Evolutionary conservation across 2,888 invertebrate species (phyloP).

Genomic region (Hirtodrosophila confusa): DNA sequence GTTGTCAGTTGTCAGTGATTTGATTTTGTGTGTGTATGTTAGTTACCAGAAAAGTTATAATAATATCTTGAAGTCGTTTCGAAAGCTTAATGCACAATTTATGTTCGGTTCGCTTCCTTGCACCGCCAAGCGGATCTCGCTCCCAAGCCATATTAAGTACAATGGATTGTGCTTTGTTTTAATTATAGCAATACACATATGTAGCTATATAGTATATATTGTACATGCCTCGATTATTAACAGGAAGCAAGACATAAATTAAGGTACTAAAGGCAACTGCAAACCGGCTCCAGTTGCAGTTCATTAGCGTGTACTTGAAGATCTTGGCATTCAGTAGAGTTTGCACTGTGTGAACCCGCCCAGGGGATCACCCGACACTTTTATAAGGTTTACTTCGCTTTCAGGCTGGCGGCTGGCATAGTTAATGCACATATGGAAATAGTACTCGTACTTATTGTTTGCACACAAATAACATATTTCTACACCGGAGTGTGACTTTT

Average conservation of each 20-base stretch:
- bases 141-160: constrained; percentile 11
- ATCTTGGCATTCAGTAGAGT: constrained; percentile 17
- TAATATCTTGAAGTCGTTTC: constrained; percentile 42
- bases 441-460: constrained; percentile 18
- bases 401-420: neutral
- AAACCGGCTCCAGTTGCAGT: constrained; percentile 55
- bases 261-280: constrained; percentile 32
- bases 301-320: constrained; percentile 49
- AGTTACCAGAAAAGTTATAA: constrained; percentile 25
- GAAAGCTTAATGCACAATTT: constrained; percentile 36
- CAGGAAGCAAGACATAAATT: constrained; percentile 70
- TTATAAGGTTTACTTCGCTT: neutral
- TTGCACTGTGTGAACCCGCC: neutral
- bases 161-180: constrained; percentile 27
- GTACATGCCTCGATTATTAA: constrained; percentile 33
- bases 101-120: constrained; percentile 43
- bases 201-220: constrained; percentile 3
- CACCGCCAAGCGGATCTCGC: neutral
- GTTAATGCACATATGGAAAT: constrained; percentile 1
- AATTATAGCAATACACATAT: constrained; percentile 27
- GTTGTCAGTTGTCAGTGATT: neutral
- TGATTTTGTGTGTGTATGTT: neutral
- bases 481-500: constrained; percentile 55
- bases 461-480: constrained; percentile 24
- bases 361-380: neutral